Evolutionary conservation across 2,113 vertebrate species (phyloP).

Genomic region (Vulpes vulpes): DNA sequence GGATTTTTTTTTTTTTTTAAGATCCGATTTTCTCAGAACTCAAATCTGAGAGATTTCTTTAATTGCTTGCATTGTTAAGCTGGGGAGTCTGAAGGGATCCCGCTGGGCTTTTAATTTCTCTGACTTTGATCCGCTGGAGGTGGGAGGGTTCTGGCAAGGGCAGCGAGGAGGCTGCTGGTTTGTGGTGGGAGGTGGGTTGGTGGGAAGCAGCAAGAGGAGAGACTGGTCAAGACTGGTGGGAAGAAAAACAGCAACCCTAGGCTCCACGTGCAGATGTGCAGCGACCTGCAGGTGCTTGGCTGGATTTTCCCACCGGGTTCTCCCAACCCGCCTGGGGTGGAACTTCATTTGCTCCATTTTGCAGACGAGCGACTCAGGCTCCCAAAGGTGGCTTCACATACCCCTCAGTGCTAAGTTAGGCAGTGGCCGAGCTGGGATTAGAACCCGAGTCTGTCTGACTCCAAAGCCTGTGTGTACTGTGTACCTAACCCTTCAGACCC

Average conservation of each 20-base stretch:
- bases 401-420: not conserved
- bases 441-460: not conserved
- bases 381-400: not conserved
- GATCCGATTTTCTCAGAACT: not conserved
- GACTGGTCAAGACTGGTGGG: not conserved
- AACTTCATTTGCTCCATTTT: not conserved
- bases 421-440: not conserved
- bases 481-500: too few species aligned
- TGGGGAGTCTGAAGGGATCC: not conserved
- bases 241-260: not conserved
- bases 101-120: conserved; percentile 50
- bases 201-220: not conserved
- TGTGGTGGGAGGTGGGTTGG: not conserved
- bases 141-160: not conserved
- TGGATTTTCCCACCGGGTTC: not conserved
- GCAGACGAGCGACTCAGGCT: not conserved
- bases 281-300: fast-evolving
- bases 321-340: not conserved
- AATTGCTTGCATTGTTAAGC: not conserved
- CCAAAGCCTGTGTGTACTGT: too few species aligned
- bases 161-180: not conserved
- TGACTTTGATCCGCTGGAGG: not conserved
- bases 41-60: conserved; percentile 46
- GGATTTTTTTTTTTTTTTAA: not conserved
- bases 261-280: fast-evolving